A percentile compares a stretch with the other conserved stretches of the same genome.
phyloP scores from a whole-genome alignment of 1,140 invertebrate genomes.

The Euschistus heros region DNA sequence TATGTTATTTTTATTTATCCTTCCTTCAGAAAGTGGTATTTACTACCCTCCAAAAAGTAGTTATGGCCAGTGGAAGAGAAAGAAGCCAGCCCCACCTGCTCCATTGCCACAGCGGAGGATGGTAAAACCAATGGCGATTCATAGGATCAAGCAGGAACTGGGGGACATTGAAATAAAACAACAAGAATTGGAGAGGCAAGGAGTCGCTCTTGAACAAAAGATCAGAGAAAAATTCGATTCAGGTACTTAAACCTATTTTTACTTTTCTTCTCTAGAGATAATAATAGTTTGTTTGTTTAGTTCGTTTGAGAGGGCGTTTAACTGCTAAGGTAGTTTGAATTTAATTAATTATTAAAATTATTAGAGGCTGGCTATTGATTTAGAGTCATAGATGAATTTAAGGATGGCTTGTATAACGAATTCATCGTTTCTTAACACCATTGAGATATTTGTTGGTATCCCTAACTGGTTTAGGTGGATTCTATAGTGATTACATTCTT shows the following conservation, averaged over 20 bases:
- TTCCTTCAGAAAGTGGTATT: not conserved
- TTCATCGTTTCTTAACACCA: too few species aligned
- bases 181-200: slow-evolving; percentile 77
- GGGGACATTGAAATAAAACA: slow-evolving; percentile 76
- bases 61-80: slow-evolving; percentile 57
- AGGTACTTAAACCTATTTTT: slow-evolving; percentile 27
- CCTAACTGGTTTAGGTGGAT: too few species aligned
- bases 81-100: slow-evolving; percentile 69
- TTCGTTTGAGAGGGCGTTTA: too few species aligned
- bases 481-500: too few species aligned
- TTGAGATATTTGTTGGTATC: too few species aligned
- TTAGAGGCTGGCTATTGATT: too few species aligned
- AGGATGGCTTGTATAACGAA: too few species aligned
- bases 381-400: too few species aligned
- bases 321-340: too few species aligned
- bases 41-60: slow-evolving; percentile 42
- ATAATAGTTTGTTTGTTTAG: not conserved
- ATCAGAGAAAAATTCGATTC: slow-evolving; percentile 64
- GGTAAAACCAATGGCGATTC: slow-evolving; percentile 47
- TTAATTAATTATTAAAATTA: too few species aligned
- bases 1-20: not conserved
- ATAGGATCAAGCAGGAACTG: slow-evolving; percentile 60
- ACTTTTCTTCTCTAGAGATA: not conserved
- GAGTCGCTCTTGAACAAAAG: slow-evolving; percentile 72
- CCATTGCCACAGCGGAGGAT: slow-evolving; percentile 54